Evolutionary conservation across 1,140 invertebrate genomes (phyloP).

Genomic region (Trypoxylus dichotomus): DNA sequence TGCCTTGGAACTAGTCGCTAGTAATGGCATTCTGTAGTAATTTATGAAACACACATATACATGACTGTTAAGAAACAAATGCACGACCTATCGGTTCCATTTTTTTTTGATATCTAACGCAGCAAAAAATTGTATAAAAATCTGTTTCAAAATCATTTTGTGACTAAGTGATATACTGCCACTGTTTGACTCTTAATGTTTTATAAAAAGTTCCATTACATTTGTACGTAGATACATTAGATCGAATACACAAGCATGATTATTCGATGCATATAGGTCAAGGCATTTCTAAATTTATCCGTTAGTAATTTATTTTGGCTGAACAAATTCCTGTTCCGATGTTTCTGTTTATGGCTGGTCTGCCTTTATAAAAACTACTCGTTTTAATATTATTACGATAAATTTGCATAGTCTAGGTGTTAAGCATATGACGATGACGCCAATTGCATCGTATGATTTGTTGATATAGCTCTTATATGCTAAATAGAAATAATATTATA

Average conservation of each 20-base stretch:
- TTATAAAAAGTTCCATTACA: background rate
- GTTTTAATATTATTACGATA: background rate
- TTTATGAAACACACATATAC: too few species aligned
- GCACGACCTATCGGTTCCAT: too few species aligned
- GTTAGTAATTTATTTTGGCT: background rate
- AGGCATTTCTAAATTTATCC: conserved; percentile 8
- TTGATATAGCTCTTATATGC: background rate
- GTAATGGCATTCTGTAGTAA: too few species aligned
- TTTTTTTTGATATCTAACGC: too few species aligned
- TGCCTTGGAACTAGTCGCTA: too few species aligned
- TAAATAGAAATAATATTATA: background rate
- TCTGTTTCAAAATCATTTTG: too few species aligned
- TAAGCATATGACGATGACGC: background rate
- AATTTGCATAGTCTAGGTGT: conserved; percentile 11
- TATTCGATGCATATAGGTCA: conserved; percentile 10
- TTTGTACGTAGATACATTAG: background rate
- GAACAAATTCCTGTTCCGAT: background rate
- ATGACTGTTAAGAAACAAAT: too few species aligned
- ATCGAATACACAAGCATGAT: background rate
- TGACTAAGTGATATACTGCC: background rate
- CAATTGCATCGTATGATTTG: background rate
- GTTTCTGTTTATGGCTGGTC: background rate
- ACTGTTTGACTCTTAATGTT: background rate
- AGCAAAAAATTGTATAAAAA: too few species aligned
- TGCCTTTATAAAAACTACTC: background rate